Evolutionary conservation across 2,797 vertebrate species (phyloP), one percentile per base, ranked within the genome.

Genomic region (Sardinella longiceps): DNA sequence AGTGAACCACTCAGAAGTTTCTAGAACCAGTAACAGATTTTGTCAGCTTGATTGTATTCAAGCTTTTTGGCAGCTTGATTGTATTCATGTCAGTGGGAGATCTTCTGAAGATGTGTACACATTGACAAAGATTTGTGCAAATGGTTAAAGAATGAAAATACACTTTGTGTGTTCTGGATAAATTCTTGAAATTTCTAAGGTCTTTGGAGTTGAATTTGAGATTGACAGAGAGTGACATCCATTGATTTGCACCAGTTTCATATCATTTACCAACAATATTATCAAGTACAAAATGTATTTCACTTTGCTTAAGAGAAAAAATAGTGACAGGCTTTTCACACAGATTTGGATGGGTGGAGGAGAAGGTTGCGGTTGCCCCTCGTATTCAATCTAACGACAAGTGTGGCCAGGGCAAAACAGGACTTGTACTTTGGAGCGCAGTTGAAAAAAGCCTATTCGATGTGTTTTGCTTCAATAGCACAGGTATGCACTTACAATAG

Each of bases 261-360:
- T 66, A 28, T 66, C 7, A 66, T 30, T 66, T 66, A 28, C 6
- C 39, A 39, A 23, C 15, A 37, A 77, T 23, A 30, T 58, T 58
- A 60, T 25, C 56, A 60, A 58, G n/a, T 3, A 25, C 56, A 58
- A 60, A 23, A 6, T 4, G 48, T 43, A 23, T 74, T 12, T 30
- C 5, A 39, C 6, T 77, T 15, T 15, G 12, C 28, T 18, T 70
- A 33, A 77, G 15, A 74, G 12, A 23, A 43, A 53, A n/a, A 23
- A 9, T 56, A n/a, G 46, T 48, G 7, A n/a, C 37, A 20, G 5
- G 6, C 2, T 39, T n/a, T 74, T 84, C 53, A 48, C 74, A 37
- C 90, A 96, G 95, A 74, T 96, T 18, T 33, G 95, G 95, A 2
- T 96, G 95, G 95, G 87, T 91, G 3, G 87, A 92, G 28, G 94